phyloP scores from a whole-genome alignment of 2,797 vertebrate genomes.

The Prunella strophiata region DNA sequence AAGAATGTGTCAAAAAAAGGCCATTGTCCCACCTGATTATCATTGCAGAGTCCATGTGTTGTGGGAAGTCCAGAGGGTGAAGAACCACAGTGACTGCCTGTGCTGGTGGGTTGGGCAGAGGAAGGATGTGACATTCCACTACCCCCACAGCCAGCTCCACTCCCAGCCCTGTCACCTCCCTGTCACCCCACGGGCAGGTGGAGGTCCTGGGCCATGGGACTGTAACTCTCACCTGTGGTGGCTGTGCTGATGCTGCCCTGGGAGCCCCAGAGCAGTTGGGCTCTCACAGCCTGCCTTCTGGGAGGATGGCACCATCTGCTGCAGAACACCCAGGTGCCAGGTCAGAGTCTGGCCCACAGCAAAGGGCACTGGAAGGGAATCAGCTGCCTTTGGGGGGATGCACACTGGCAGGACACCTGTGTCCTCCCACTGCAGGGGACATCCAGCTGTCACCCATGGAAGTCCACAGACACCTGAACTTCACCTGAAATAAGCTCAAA shows the following conservation, averaged over 20 bases:
- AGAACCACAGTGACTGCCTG: neutral
- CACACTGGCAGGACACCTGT: neutral
- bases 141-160: neutral
- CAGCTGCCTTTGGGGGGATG: neutral
- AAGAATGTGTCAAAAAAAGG: neutral
- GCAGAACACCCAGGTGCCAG: neutral
- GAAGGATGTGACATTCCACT: neutral
- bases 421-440: neutral
- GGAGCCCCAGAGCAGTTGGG: neutral
- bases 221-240: neutral
- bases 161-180: neutral
- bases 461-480: neutral
- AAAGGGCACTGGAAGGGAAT: neutral
- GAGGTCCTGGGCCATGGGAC: accelerated
- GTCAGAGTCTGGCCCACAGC: neutral
- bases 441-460: neutral
- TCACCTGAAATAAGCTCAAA: neutral
- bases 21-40: neutral
- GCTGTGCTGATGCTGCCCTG: neutral
- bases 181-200: neutral
- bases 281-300: neutral
- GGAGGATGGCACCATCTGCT: neutral
- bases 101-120: neutral
- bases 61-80: accelerated
- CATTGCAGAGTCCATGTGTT: neutral